These are phyloP conservation scores for Meloidogyne exigua DNA, from an alignment of 1,140 invertebrate genomes.

Conservation along the genomic window DNA sequence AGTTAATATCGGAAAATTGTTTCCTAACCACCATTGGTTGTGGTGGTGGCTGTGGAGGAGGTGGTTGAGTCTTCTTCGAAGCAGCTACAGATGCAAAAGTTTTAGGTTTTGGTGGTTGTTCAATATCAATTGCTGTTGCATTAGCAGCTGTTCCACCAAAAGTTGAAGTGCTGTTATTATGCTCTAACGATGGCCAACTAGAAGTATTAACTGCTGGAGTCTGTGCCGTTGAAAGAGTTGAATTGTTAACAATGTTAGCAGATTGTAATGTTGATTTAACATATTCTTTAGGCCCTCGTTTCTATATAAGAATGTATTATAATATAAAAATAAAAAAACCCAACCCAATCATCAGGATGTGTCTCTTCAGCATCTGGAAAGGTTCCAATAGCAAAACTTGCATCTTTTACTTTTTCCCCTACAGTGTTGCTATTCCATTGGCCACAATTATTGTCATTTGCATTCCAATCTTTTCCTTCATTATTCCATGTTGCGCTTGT, in stretches of 20 bases:
- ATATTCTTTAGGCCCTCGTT: constrained; percentile 11
- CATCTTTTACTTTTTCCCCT: not conserved
- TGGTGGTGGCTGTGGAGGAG: not conserved
- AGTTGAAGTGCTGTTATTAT: not conserved
- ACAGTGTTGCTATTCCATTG: not conserved
- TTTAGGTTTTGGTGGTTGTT: constrained; percentile 18
- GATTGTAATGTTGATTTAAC: constrained; percentile 7
- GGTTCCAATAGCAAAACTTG: constrained; percentile 3
- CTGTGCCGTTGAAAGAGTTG: not conserved
- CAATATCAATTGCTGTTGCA: not conserved
- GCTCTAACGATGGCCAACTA: constrained; percentile 14
- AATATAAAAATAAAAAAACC: not conserved
- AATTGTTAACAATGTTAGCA: not conserved
- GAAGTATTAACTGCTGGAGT: not conserved
- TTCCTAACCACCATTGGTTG: not conserved
- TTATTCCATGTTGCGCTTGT: not conserved
- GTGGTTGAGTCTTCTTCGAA: constrained; percentile 5
- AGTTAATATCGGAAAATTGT: not conserved
- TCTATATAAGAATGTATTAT: constrained; percentile 1
- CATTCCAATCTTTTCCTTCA: not conserved
- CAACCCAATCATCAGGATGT: constrained; percentile 8
- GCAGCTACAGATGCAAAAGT: constrained; percentile 28
- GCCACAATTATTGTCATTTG: not conserved
- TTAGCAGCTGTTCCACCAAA: not conserved
- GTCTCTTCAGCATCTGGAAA: not conserved